These are phyloP conservation scores for Iguana delicatissima DNA, from an alignment of 2,797 vertebrate genomes.

Conservation along the genomic window DNA sequence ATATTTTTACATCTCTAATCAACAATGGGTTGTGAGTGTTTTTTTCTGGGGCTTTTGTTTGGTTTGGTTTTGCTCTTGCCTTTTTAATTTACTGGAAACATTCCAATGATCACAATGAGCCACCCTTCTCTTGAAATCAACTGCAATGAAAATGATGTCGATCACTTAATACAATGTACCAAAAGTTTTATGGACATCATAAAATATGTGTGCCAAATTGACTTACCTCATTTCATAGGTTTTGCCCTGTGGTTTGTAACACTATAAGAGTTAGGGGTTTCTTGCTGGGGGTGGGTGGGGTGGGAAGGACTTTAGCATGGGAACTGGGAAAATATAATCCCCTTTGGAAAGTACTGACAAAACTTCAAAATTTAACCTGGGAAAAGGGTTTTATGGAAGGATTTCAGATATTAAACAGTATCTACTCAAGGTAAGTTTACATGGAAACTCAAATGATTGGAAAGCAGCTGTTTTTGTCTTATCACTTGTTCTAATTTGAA, in stretches of 20 bases:
- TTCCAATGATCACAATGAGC: constrained; percentile 90
- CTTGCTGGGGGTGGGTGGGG: neutral
- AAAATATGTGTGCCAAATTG: constrained; percentile 95
- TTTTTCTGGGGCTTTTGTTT: constrained; percentile 82
- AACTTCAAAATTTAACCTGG: constrained; percentile 73
- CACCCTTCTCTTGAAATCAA: constrained; percentile 87
- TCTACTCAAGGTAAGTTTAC: constrained; percentile 75
- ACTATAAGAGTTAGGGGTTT: constrained; percentile 70
- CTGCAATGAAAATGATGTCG: constrained; percentile 86
- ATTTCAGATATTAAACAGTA: constrained; percentile 62
- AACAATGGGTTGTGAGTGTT: constrained; percentile 91
- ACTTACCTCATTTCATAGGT: constrained; percentile 94
- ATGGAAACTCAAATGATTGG: constrained; percentile 59
- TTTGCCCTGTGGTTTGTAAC: constrained; percentile 88
- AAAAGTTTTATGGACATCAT: constrained; percentile 92
- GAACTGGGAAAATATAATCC: constrained; percentile 67
- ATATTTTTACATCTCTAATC: constrained; percentile 93
- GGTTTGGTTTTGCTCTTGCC: constrained; percentile 78
- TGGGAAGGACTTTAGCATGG: constrained; percentile 50
- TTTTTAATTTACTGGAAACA: constrained; percentile 86
- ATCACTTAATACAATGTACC: constrained; percentile 88
- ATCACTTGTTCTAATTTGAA: constrained; percentile 81
- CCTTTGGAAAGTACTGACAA: constrained; percentile 70
- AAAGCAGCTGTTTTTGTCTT: constrained; percentile 77
- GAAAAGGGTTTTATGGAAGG: constrained; percentile 73